A percentile compares a stretch with the other conserved stretches of the same genome.
These are phyloP conservation scores for Brachylomia viminalis DNA, from an alignment of 2,888 invertebrate species.

Conservation along the genomic window DNA sequence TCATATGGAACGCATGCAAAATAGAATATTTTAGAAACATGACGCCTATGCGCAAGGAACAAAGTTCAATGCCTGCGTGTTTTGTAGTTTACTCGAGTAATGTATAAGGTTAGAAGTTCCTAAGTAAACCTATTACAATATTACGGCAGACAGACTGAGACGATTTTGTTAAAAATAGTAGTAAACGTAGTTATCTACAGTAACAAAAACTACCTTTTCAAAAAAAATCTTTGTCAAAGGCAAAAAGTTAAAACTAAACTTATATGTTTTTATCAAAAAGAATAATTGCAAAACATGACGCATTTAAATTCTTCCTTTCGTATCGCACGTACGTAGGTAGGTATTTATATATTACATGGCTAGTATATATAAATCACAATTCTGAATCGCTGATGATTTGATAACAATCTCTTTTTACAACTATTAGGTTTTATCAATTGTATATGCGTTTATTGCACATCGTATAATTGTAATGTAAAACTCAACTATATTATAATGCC, in stretches of 20 bases:
- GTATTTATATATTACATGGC: no score
- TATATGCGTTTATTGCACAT: background rate
- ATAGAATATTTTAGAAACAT: constrained; percentile 64
- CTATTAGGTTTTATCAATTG: background rate
- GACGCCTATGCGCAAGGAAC: constrained; percentile 52
- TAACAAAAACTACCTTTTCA: no score
- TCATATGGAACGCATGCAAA: constrained; percentile 62
- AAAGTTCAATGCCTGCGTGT: constrained; percentile 57
- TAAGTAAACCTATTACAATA: background rate
- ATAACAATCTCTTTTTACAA: constrained; percentile 2
- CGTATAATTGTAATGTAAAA: background rate
- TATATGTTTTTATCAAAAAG: background rate
- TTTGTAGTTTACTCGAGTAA: constrained; percentile 25
- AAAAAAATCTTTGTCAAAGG: no score
- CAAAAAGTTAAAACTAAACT: background rate
- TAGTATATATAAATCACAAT: constrained; percentile 8
- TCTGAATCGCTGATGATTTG: constrained; percentile 4
- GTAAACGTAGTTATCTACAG: background rate
- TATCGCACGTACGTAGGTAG: background rate
- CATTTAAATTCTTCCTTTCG: background rate
- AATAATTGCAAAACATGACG: background rate
- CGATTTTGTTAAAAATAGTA: background rate
- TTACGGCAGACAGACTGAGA: background rate
- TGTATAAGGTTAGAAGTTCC: constrained; percentile 12
- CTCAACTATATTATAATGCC: background rate